Base-by-base conservation (phyloP, 2,888 invertebrate species). In the Phortica okadai region DNA sequence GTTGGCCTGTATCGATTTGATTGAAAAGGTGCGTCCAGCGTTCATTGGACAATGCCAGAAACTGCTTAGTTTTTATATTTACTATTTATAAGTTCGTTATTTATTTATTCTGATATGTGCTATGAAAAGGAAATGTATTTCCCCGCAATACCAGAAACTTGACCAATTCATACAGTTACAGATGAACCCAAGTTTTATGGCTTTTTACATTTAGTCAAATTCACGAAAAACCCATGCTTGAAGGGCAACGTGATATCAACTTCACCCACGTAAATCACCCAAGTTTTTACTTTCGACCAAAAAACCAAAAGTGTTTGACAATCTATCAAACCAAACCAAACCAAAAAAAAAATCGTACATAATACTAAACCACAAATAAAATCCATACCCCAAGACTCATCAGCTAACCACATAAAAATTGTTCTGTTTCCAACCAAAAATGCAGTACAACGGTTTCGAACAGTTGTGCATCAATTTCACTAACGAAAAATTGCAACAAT, bases 1-100 rank as follows among this genome's bases (percentile, higher is more conserved):
- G 93, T 95, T 97, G 91, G 97, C 98, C 93, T 99, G 98, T 94
- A 99, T 99, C 93, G 98, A 99, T 92, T 95, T 99, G 90, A 98
- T 98, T 92, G 98, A 98, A 94, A 98, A 98, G 97, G 97, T 97
- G 87, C 83, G 89, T 88, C 79, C 70, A 59, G 70, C 69, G 45
- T 1, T 64, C 16, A 21, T 50, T 6, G 16, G 10, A 74, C 14
- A 33, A 44, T 44, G 42, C 16, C 16, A 41, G 21, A 62, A 25
- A 62, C 6, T 62, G 50, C 50, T 50, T 50, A 16, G 25, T 21
- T 62, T 25, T 62, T 6, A 21, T 59, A 21, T 21, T 21, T 21
- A 21, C 21, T 21, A 25, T 62, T 62, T 50, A 50, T 50, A 50
- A 50, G 50, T 62, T 72, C 33, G 44, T 21, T 69, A 45, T 44